phyloP scores from a whole-genome alignment of 2,797 vertebrate genomes.

The Mionectes olivaceus region DNA sequence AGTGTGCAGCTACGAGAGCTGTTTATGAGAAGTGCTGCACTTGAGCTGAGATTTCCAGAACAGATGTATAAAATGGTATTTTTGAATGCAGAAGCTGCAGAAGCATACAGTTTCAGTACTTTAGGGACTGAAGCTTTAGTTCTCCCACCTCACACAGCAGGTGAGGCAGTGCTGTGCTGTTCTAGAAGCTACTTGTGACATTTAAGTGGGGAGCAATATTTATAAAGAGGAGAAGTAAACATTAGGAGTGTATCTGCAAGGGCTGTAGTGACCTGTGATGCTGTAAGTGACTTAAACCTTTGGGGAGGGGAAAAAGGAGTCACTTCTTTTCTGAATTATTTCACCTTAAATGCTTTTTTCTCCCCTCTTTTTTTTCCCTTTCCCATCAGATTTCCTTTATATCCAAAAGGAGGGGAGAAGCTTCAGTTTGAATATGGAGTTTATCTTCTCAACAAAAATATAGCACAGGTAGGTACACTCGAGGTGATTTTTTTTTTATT shows the following conservation, averaged over 20 bases:
- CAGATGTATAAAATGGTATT: fast-evolving
- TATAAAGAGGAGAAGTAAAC: background rate
- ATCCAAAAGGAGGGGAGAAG: slow-evolving; percentile 93
- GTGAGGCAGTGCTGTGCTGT: background rate
- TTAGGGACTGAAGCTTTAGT: background rate
- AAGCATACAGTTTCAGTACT: background rate
- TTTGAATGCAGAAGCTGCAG: background rate
- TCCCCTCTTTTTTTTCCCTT: background rate
- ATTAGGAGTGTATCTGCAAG: background rate
- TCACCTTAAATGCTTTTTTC: background rate
- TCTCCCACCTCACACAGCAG: background rate
- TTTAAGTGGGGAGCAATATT: background rate
- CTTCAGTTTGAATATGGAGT: slow-evolving; percentile 98
- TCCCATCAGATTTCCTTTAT: slow-evolving; percentile 91
- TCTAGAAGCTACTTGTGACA: background rate
- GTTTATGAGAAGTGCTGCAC: background rate
- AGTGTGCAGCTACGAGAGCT: background rate
- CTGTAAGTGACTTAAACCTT: background rate
- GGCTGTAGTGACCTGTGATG: background rate
- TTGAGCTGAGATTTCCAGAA: background rate
- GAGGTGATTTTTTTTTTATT: background rate
- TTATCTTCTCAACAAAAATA: slow-evolving; percentile 99
- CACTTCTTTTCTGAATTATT: background rate
- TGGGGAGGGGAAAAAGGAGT: background rate
- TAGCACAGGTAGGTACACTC: slow-evolving; percentile 90